Conservation (phyloP, 2,113 vertebrate species). For the Boulengeromyrus knoepffleri region DNA sequence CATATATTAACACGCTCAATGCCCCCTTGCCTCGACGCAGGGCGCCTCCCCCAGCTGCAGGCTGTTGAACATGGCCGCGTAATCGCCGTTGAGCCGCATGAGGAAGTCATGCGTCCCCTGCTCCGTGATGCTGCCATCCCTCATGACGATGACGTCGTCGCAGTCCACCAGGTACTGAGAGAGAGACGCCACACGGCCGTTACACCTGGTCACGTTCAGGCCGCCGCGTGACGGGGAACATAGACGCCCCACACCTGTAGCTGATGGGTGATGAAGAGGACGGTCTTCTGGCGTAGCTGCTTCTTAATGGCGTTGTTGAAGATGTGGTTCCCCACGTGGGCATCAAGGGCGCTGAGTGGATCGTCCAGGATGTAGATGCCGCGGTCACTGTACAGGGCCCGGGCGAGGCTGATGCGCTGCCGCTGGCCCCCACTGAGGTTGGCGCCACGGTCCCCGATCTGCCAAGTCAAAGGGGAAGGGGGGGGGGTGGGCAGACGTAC, state of each 20-base stretch:
- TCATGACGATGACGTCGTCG: conserved; percentile 88
- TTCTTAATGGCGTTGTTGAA: conserved; percentile 86
- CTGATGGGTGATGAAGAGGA: conserved; percentile 87
- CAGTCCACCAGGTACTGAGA: conserved; percentile 83
- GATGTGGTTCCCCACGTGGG: conserved; percentile 87
- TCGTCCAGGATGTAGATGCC: conserved; percentile 83
- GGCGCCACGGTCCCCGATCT: conserved; percentile 88
- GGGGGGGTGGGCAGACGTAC: neutral
- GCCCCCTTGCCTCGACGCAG: conserved; percentile 66
- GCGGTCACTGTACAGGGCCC: conserved; percentile 81
- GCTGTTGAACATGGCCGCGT: conserved; percentile 85
- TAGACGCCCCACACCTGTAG: conserved; percentile 66
- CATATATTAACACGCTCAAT: neutral
- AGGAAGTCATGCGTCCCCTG: conserved; percentile 80
- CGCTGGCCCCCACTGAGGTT: conserved; percentile 87
- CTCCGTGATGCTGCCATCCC: conserved; percentile 80
- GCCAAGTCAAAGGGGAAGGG: neutral
- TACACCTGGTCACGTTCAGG: neutral
- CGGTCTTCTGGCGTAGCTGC: conserved; percentile 75
- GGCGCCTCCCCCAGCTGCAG: conserved; percentile 82
- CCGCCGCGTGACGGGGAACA: neutral
- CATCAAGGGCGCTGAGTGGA: conserved; percentile 86
- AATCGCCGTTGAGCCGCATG: conserved; percentile 82
- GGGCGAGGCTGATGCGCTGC: conserved; percentile 83
- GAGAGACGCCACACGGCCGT: conserved; percentile 17